Conservation (phyloP, 2,113 vertebrate genomes). For the Myotis lucifugus region DNA sequence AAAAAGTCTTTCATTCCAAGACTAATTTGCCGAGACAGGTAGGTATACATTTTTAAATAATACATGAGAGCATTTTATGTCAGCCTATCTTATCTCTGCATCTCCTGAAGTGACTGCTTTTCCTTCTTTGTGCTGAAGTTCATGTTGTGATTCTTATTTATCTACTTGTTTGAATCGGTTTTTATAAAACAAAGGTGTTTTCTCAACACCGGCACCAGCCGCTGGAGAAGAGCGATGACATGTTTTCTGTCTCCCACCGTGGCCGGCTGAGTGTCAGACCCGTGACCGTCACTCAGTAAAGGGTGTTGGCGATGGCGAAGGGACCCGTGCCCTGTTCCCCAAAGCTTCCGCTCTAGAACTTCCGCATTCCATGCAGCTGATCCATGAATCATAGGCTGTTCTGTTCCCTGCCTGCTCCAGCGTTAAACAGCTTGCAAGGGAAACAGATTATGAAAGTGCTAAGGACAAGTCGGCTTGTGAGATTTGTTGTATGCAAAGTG, state of each 20-base stretch:
- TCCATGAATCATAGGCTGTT: not conserved
- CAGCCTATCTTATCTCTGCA: too few relatives aligned
- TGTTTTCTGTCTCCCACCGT: not conserved
- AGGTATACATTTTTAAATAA: not conserved
- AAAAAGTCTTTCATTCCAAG: not conserved
- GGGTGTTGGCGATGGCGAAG: not conserved
- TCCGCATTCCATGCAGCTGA: not conserved
- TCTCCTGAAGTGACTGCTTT: not conserved
- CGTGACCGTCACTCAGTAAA: not conserved
- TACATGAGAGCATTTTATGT: not conserved
- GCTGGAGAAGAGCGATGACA: not conserved
- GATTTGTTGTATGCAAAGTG: not conserved
- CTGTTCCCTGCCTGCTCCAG: not conserved
- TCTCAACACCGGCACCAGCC: not conserved
- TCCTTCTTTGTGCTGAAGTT: not conserved
- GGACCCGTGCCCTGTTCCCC: not conserved
- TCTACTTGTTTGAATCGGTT: not conserved
- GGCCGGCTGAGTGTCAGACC: too few relatives aligned
- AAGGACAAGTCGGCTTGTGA: not conserved
- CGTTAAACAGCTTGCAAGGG: not conserved
- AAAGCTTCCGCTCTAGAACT: not conserved
- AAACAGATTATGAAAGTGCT: not conserved
- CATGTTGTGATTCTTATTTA: not conserved
- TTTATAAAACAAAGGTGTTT: not conserved
- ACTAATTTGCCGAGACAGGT: not conserved